These are phyloP conservation scores for Anniella stebbinsi DNA, from an alignment of 2,797 vertebrate species.

Conservation along the genomic window DNA sequence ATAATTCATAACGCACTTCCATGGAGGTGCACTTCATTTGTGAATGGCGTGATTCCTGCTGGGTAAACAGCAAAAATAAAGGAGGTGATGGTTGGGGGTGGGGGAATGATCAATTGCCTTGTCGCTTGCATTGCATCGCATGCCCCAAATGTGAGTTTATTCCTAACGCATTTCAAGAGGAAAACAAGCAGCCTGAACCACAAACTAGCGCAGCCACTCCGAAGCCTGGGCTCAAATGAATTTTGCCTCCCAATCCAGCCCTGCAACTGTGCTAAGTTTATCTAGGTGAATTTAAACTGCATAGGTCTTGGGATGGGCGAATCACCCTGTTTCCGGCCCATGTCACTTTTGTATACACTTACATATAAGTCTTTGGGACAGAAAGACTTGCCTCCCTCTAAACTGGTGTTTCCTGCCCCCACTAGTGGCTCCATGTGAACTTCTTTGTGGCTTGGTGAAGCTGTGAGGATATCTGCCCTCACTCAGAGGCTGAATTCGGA, in stretches of 20 bases:
- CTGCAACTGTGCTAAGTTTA: neutral
- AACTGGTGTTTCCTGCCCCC: too few relatives aligned
- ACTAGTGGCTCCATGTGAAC: too few relatives aligned
- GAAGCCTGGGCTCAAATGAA: neutral
- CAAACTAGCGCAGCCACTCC: neutral
- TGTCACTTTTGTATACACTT: too few relatives aligned
- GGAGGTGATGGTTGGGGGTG: too few relatives aligned
- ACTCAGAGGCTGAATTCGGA: too few relatives aligned
- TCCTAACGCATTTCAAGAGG: neutral
- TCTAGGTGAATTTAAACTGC: neutral
- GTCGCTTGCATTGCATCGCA: neutral
- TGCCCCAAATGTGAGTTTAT: neutral
- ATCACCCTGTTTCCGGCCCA: too few relatives aligned
- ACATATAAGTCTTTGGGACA: too few relatives aligned
- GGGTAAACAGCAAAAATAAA: neutral
- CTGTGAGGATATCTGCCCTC: too few relatives aligned
- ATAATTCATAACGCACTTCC: slow-evolving; percentile 34
- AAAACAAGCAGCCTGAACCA: neutral
- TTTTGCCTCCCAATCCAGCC: neutral
- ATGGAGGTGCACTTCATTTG: neutral
- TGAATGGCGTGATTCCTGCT: slow-evolving; percentile 15
- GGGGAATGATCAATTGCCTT: neutral
- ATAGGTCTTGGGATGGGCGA: neutral
- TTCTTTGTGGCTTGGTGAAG: too few relatives aligned
- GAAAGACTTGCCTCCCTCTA: too few relatives aligned